These are phyloP conservation scores for Chaetodon auriga DNA, from an alignment of 2,113 vertebrate species.

Conservation along the genomic window DNA sequence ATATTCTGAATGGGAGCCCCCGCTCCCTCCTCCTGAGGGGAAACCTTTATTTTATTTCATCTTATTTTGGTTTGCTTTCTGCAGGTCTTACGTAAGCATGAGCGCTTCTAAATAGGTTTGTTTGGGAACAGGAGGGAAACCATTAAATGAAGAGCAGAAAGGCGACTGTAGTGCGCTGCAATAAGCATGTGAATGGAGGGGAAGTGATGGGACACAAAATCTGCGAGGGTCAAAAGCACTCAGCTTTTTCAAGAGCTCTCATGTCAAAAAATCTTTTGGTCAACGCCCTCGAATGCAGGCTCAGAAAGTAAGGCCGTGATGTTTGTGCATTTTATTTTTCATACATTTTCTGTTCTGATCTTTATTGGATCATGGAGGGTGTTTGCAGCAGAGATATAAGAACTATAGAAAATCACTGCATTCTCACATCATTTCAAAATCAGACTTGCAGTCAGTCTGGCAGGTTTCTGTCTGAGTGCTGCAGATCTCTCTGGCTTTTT, in stretches of 20 bases:
- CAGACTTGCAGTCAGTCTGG: background rate
- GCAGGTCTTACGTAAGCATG: constrained; percentile 25
- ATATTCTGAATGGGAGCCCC: constrained; percentile 63
- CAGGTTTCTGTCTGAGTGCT: background rate
- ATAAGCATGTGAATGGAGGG: constrained; percentile 23
- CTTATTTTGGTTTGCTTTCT: constrained; percentile 45
- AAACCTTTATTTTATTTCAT: constrained; percentile 24
- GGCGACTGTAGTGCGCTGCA: background rate
- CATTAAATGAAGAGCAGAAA: constrained; percentile 9
- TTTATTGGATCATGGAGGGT: background rate
- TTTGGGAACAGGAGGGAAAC: constrained; percentile 9
- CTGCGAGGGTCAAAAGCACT: background rate
- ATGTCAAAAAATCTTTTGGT: background rate
- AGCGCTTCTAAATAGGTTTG: constrained; percentile 25
- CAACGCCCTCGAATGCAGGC: background rate
- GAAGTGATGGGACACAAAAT: background rate
- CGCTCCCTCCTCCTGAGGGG: background rate
- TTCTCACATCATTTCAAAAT: background rate
- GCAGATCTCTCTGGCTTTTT: background rate
- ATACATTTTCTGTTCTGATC: background rate
- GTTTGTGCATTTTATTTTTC: background rate
- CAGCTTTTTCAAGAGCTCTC: background rate
- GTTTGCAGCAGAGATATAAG: background rate
- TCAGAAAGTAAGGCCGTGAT: background rate
- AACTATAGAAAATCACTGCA: background rate